Percentiles rank a stretch among this genome's conserved stretches.
These are phyloP conservation scores for Ranitomeya variabilis DNA, from an alignment of 2,113 vertebrate species.

Conservation along the genomic window DNA sequence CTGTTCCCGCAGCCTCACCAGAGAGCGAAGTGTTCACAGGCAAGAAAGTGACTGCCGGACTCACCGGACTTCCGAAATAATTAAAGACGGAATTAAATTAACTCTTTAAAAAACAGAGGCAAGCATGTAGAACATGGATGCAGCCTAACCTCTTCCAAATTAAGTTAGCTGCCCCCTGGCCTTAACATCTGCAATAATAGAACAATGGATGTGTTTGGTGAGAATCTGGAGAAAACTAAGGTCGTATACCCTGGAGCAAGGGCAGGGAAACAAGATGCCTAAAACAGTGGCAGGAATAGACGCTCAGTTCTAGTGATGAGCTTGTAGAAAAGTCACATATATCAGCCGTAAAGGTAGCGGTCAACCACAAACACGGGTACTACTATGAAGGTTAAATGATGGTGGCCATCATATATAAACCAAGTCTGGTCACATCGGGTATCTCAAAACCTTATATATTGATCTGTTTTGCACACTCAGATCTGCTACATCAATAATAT, in stretches of 20 bases:
- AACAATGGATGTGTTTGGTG: background rate
- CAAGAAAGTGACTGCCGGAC: background rate
- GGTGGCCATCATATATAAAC: background rate
- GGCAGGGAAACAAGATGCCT: background rate
- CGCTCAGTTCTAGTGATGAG: background rate
- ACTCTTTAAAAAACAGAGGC: background rate
- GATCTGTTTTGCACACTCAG: background rate
- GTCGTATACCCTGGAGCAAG: background rate
- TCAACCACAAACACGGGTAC: background rate
- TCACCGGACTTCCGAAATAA: conserved; percentile 2
- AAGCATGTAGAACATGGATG: background rate
- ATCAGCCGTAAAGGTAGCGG: background rate
- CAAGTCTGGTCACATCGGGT: background rate
- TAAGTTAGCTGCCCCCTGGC: background rate
- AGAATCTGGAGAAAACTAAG: background rate
- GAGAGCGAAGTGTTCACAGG: conserved; percentile 15
- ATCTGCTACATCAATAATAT: background rate
- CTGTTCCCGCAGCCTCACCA: background rate
- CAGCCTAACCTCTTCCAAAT: background rate
- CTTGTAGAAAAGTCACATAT: background rate
- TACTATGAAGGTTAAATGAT: too few species aligned
- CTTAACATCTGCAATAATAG: background rate
- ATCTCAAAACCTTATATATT: background rate
- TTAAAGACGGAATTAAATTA: conserved; percentile 25
- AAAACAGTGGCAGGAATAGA: background rate